Evolutionary conservation across 2,888 invertebrate species (phyloP).

Genomic region (Agonopterix subpropinquella): DNA sequence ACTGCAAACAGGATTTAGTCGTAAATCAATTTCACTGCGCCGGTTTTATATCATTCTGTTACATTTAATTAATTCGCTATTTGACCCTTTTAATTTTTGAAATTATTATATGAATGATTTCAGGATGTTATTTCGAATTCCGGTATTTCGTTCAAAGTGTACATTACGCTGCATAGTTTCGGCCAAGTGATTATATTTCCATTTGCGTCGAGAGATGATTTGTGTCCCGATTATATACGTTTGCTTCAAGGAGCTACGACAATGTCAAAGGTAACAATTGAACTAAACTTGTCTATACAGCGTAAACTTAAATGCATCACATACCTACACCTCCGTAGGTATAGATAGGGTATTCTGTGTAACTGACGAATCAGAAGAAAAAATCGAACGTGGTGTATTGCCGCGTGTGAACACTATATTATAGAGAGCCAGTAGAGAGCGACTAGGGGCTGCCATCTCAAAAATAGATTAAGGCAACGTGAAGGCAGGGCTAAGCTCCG

Average conservation of each 20-base stretch:
- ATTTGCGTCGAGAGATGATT: slow-evolving; percentile 42
- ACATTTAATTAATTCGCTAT: slow-evolving; percentile 38
- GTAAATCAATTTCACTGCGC: slow-evolving; percentile 53
- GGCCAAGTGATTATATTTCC: slow-evolving; percentile 64
- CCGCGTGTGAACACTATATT: too few species aligned
- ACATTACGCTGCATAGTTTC: slow-evolving; percentile 60
- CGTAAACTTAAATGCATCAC: too few species aligned
- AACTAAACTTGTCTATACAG: too few species aligned
- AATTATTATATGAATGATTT: slow-evolving; percentile 7
- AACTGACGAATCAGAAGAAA: too few species aligned
- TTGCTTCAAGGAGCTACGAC: slow-evolving; percentile 56
- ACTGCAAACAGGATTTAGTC: slow-evolving; percentile 60
- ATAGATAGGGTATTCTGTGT: too few species aligned
- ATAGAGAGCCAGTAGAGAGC: too few species aligned
- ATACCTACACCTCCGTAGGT: too few species aligned
- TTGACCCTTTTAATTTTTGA: slow-evolving; percentile 16
- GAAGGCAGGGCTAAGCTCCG: too few species aligned
- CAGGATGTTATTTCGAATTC: slow-evolving; percentile 48
- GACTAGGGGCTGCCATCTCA: too few species aligned
- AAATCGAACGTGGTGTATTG: too few species aligned
- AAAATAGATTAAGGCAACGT: too few species aligned
- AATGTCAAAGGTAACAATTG: slow-evolving; percentile 55
- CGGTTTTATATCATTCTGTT: slow-evolving; percentile 43
- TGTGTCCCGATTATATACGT: slow-evolving; percentile 53
- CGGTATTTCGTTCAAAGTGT: slow-evolving; percentile 49